Evolutionary conservation across 92 coral and sea anemone genomes (phyloP), one percentile per base, ranked within the genome.

Genomic region (Parazoanthus atlanticus): DNA sequence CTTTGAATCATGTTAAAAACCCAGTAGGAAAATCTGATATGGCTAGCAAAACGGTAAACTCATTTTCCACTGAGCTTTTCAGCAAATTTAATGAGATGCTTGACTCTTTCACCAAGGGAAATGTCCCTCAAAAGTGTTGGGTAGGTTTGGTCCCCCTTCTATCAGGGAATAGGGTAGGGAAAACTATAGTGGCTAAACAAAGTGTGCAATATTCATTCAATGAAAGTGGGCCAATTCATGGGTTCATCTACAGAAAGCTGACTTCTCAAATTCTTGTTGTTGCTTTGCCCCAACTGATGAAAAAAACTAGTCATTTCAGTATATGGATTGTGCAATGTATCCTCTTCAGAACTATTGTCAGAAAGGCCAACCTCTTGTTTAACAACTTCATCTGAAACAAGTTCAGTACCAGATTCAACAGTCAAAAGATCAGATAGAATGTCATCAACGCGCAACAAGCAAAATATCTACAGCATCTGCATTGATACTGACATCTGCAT

Each of bases 131-230:
- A 10, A 46, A 86, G 78, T 72, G 66, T 43, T 86, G 74, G 82
- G 34, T 74, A 74, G 11, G 84, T 89, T 47, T 89, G 91, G 76
- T 84, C 91, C 36, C 91, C 89, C 26, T 89, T 89, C 89, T 76
- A 84, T 89, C 91, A 29, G 92, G 92, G 58, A 89, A 85, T 33
- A 89, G 80, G 8, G 92, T 90, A 28, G 89, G 92, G 64, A 88
- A 88, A 78, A 86, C 90, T 32, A 88, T 34, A 23, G 90, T 88
- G 21, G 89, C 86, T 36, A 90, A 69, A 86, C 34, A 90, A 3
- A 43, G 80, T 88, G 87, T 88, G 28, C 30, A 38, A 86, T 90
- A 90, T 75, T 90, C 89, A 76, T 85, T 90, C 31, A 89, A 79
- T 33, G 92, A 85, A 72, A 34, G 92, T 47, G 23, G 92, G 92